Evolutionary conservation across 2,113 vertebrate genomes (phyloP).

Genomic region (Spilogale gracilis): DNA sequence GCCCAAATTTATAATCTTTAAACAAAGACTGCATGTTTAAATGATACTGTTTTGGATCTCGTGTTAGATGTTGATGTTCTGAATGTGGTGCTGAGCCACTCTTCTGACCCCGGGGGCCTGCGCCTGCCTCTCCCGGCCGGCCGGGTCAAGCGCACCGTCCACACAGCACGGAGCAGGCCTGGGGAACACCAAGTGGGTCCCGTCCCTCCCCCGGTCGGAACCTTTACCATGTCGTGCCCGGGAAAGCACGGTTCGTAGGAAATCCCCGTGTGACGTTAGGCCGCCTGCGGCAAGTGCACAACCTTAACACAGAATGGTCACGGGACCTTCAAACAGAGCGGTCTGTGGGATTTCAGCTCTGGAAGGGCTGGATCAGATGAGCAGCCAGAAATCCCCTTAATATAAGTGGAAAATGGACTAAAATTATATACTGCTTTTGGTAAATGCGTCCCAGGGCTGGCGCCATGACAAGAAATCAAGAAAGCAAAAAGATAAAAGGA

Average conservation of each 20-base stretch:
- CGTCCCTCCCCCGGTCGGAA: neutral
- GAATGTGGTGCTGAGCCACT: too few relatives aligned
- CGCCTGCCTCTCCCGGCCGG: neutral
- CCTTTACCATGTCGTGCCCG: too few relatives aligned
- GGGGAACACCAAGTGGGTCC: neutral
- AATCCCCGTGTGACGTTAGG: neutral
- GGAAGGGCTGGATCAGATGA: too few relatives aligned
- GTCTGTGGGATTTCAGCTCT: neutral
- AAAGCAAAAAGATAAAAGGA: neutral
- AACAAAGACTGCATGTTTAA: neutral
- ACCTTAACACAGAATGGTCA: neutral
- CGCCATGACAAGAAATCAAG: neutral
- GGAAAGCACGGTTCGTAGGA: neutral
- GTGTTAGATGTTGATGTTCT: neutral
- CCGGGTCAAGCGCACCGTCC: neutral
- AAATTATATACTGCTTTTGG: neutral
- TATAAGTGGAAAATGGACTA: neutral
- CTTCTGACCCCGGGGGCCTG: neutral
- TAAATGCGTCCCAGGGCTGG: neutral
- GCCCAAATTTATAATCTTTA: neutral
- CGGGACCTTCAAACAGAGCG: neutral
- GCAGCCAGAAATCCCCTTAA: neutral
- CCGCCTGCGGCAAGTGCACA: fast-evolving
- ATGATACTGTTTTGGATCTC: neutral
- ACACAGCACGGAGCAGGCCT: too few relatives aligned